These are phyloP conservation scores for Lamellibrachia luymesi DNA, from an alignment of 1,140 invertebrate genomes.

Conservation along the genomic window DNA sequence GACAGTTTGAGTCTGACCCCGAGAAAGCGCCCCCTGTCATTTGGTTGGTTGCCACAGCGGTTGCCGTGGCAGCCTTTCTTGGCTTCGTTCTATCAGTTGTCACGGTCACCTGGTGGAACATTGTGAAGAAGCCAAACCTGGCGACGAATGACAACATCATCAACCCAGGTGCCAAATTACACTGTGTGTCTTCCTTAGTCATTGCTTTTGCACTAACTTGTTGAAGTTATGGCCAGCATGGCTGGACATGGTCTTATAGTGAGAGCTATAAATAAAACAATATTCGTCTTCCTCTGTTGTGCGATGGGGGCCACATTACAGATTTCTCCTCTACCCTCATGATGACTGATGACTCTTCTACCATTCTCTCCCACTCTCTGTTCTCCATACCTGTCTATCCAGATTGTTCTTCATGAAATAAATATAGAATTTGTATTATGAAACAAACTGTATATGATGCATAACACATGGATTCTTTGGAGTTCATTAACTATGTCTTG, in stretches of 20 bases:
- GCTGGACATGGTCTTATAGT: too few relatives aligned
- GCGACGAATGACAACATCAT: background rate
- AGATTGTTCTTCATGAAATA: background rate
- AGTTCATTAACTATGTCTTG: too few relatives aligned
- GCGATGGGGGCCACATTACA: too few relatives aligned
- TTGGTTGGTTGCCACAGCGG: background rate
- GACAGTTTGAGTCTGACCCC: background rate
- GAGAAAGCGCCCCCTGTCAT: background rate
- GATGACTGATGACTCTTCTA: too few relatives aligned
- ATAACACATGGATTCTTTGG: too few relatives aligned
- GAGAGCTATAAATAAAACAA: too few relatives aligned
- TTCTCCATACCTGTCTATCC: background rate
- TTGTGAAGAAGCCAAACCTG: slow-evolving; percentile 23
- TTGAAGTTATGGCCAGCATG: too few relatives aligned
- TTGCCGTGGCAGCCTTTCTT: slow-evolving; percentile 8
- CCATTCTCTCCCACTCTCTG: too few relatives aligned
- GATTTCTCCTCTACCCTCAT: too few relatives aligned
- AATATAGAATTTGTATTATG: slow-evolving; percentile 10
- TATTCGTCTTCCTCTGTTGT: too few relatives aligned
- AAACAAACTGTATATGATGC: background rate
- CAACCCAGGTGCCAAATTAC: background rate
- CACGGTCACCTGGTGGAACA: slow-evolving; percentile 28
- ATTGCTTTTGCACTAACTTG: too few relatives aligned
- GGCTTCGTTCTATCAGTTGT: slow-evolving; percentile 23
- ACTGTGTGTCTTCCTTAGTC: too few relatives aligned